Conservation (phyloP, 92 coral and sea anemone genomes). For the Diadumene lineata region DNA sequence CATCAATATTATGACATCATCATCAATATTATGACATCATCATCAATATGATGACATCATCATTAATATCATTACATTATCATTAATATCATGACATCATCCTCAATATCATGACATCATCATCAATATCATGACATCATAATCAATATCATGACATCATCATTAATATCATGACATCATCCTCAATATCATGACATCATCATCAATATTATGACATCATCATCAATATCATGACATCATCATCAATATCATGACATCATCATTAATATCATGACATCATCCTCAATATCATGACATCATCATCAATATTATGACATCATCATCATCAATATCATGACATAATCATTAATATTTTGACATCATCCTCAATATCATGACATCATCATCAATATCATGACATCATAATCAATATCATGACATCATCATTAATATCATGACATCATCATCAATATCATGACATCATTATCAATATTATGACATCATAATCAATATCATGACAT, state of each 20-base stretch:
- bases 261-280: too few species aligned
- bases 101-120: neutral
- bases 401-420: neutral
- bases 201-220: too few species aligned
- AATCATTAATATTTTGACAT: neutral
- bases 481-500: too few species aligned
- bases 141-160: too few species aligned
- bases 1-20: neutral
- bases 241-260: too few species aligned
- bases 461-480: neutral
- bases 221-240: too few species aligned
- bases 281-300: too few species aligned
- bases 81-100: neutral
- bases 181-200: too few species aligned
- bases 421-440: neutral
- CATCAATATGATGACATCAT: too few species aligned
- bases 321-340: neutral
- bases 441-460: neutral
- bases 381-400: too few species aligned
- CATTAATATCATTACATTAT: neutral
- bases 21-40: neutral
- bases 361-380: neutral
- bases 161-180: too few species aligned
- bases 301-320: too few species aligned
- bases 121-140: neutral